Evolutionary conservation across 2,888 invertebrate species (phyloP).

Genomic region (Clitarchus hookeri): DNA sequence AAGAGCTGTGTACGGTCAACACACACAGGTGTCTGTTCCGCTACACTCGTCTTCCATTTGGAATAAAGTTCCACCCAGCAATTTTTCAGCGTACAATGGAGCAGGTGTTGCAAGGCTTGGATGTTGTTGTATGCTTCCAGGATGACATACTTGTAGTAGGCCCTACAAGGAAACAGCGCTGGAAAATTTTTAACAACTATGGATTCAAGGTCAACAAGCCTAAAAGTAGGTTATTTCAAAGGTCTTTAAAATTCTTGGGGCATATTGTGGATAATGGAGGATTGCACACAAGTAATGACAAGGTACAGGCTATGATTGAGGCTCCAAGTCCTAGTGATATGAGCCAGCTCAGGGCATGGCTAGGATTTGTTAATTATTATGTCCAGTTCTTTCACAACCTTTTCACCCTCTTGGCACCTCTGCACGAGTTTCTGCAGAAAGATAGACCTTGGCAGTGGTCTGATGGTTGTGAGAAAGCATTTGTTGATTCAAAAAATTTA

Average conservation of each 20-base stretch:
- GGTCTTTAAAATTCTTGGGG: slow-evolving; percentile 12
- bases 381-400: slow-evolving; percentile 27
- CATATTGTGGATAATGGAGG: background rate
- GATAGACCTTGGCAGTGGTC: background rate
- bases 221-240: slow-evolving; percentile 10
- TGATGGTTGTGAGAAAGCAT: background rate
- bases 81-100: slow-evolving; percentile 27
- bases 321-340: background rate
- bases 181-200: background rate
- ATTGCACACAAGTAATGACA: background rate
- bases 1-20: slow-evolving; percentile 3
- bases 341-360: slow-evolving; percentile 25
- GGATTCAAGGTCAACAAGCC: slow-evolving; percentile 28
- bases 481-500: background rate
- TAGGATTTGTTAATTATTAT: slow-evolving; percentile 32
- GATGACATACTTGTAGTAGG: slow-evolving; percentile 30
- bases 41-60: slow-evolving; percentile 27
- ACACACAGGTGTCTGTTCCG: slow-evolving; percentile 25
- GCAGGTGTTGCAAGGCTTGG: slow-evolving; percentile 27
- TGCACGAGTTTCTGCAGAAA: slow-evolving; percentile 24
- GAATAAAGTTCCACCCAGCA: slow-evolving; percentile 17
- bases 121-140: slow-evolving; percentile 27
- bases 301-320: slow-evolving; percentile 24
- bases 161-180: background rate
- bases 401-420: slow-evolving; percentile 15